Base-by-base conservation (phyloP, 2,888 invertebrate genomes). In the Geophilus truncorum region DNA sequence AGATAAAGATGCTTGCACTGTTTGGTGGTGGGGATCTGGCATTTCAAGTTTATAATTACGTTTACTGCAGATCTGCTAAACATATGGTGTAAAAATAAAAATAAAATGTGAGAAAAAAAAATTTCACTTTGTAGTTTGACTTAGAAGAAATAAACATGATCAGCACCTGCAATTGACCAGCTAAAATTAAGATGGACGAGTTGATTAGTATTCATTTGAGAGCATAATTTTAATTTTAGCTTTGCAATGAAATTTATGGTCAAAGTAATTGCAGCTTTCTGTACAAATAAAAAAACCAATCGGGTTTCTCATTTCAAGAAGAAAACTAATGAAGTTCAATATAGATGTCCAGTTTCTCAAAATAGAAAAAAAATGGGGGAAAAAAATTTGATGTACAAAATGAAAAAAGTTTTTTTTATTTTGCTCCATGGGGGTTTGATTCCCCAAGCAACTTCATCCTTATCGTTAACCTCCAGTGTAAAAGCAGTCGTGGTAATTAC, bases 321-420 rank as follows among this genome's bases (percentile, higher is more conserved):
- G 28, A 28, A 28, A 70, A 70, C 70, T 70, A 70, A 70, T 70
- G 70, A 70, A 23, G 70, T 70, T 70, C 70, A 70, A 70, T 70
- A 70, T 25, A 70, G 70, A 70, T 70, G 70, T n/a, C 70, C 70
- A 70, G 25, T 70, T 62, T 62, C 25, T 28, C 25, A 28, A 70
- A 70, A 23, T 21, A 12, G 6, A 62, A 62, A 62, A 62, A 57
- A 57, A 1, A 57, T n/a, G n/a, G n/a, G n/a, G n/a, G n/a, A 70
- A 70, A 28, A 70, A 28, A 70, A 25, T 25, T 70, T 70, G 70
- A 23, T 70, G 12, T 0, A 45, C 9, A 9, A 32, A 32, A n/a
- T n/a, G n/a, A 32, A 32, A 32, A 45, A 45, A 45, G 0, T 7
- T 45, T 45, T 45, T 4, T 45, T n/a, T 1, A n/a, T 51, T 1